These are phyloP conservation scores for Azemiops feae DNA, from an alignment of 2,113 vertebrate genomes.

Conservation along the genomic window DNA sequence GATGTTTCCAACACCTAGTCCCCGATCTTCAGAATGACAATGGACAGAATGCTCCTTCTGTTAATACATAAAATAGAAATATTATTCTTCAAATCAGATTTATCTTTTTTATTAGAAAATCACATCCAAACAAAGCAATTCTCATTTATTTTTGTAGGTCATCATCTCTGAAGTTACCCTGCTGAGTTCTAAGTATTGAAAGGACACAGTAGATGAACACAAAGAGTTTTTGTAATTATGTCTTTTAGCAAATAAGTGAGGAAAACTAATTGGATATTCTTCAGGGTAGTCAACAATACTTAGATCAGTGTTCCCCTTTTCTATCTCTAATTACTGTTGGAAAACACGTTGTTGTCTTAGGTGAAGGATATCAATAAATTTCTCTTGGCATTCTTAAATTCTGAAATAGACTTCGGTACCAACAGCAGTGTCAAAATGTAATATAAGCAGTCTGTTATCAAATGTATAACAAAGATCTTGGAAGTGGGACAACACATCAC, in stretches of 20 bases:
- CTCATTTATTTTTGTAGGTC: not conserved
- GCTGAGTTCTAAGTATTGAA: not conserved
- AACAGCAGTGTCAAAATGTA: not conserved
- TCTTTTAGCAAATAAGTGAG: not conserved
- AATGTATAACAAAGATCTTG: not conserved
- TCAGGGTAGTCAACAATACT: slow-evolving; percentile 28
- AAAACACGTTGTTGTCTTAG: not conserved
- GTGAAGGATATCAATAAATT: not conserved
- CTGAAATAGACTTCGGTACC: not conserved
- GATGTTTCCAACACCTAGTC: not conserved
- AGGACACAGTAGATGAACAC: not conserved
- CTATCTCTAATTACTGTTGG: slow-evolving; percentile 16
- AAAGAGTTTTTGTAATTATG: not conserved
- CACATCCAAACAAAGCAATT: fast-evolving
- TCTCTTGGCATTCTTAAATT: fast-evolving
- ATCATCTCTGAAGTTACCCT: not conserved
- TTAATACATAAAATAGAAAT: not conserved
- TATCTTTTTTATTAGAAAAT: not conserved
- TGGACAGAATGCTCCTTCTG: not conserved
- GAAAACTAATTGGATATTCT: not conserved
- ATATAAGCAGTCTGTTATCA: not conserved
- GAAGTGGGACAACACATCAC: not conserved
- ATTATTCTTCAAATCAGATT: not conserved
- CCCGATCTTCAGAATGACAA: not conserved
- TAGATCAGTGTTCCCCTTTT: slow-evolving; percentile 24